Conservation (phyloP, 1,140 invertebrate genomes). For the Pseudachorutes palmiensis region DNA sequence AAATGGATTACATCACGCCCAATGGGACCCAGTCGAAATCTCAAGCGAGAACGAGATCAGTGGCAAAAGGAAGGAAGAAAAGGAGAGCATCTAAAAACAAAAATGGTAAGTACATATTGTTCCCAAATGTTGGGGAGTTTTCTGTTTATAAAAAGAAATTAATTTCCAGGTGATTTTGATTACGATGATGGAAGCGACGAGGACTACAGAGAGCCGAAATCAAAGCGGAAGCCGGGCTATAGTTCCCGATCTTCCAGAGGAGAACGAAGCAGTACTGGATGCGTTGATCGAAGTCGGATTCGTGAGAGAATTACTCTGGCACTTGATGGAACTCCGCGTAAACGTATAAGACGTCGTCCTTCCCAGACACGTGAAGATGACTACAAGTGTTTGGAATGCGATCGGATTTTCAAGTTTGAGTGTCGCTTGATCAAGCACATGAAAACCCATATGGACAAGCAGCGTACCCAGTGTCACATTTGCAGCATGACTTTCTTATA, state of each 20-base stretch:
- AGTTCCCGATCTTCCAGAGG: not conserved
- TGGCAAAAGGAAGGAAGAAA: not conserved
- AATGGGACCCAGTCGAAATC: not conserved
- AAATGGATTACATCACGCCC: not conserved
- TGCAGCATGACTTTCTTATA: not conserved
- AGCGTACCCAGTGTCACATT: not conserved
- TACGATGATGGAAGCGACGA: not conserved
- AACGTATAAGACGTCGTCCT: not conserved
- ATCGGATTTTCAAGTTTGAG: constrained; percentile 3
- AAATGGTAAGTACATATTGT: not conserved
- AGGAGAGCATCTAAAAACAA: not conserved
- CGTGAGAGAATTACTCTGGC: constrained; percentile 1
- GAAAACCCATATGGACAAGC: constrained; percentile 3
- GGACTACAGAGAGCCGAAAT: not conserved
- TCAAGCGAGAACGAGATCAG: not conserved
- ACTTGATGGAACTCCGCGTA: not conserved
- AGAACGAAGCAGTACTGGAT: not conserved
- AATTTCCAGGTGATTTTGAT: not conserved
- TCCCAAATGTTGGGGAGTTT: not conserved
- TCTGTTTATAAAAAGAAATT: not conserved
- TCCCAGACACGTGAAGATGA: constrained; percentile 3
- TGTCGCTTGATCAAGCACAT: constrained; percentile 6
- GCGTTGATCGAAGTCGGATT: not conserved
- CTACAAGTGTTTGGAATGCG: constrained; percentile 2
- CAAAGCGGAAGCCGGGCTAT: not conserved